A percentile compares a stretch with the other conserved stretches of the same genome.
These are phyloP conservation scores for Drosophila rhopaloa DNA, from an alignment of 1,140 invertebrate genomes.

Conservation along the genomic window DNA sequence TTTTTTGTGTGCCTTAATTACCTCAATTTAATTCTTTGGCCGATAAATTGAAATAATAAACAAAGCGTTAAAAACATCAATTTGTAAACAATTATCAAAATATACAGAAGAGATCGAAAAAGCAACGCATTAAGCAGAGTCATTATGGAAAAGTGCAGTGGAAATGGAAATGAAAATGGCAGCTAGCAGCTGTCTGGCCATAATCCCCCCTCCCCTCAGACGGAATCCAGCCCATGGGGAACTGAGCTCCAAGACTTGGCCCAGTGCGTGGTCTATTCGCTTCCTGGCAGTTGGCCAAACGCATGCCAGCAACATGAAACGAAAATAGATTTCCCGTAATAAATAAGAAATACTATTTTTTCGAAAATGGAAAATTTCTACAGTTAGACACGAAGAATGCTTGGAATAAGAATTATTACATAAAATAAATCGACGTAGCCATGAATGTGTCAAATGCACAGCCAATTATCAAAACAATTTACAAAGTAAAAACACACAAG, in stretches of 20 bases:
- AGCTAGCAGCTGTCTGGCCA: constrained; percentile 59
- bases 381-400: constrained; percentile 38
- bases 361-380: constrained; percentile 67
- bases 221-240: constrained; percentile 10
- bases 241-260: constrained; percentile 29
- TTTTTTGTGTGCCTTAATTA: constrained; percentile 58
- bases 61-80: constrained; percentile 60
- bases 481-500: constrained; percentile 37
- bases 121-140: constrained; percentile 39
- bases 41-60: constrained; percentile 66
- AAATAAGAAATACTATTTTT: constrained; percentile 54
- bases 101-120: constrained; percentile 18
- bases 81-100: constrained; percentile 68
- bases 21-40: constrained; percentile 60
- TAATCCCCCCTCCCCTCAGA: constrained; percentile 7
- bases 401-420: constrained; percentile 57
- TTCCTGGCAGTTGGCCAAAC: constrained; percentile 63
- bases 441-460: constrained; percentile 26
- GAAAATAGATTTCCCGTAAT: constrained; percentile 71
- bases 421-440: constrained; percentile 55
- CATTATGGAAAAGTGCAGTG: constrained; percentile 63
- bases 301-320: constrained; percentile 55
- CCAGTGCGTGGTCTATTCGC: constrained; percentile 59
- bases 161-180: constrained; percentile 41
- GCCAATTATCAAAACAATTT: constrained; percentile 55